These are phyloP conservation scores for Rhegmatorhina hoffmannsi DNA, from an alignment of 2,113 vertebrate genomes.

Conservation along the genomic window DNA sequence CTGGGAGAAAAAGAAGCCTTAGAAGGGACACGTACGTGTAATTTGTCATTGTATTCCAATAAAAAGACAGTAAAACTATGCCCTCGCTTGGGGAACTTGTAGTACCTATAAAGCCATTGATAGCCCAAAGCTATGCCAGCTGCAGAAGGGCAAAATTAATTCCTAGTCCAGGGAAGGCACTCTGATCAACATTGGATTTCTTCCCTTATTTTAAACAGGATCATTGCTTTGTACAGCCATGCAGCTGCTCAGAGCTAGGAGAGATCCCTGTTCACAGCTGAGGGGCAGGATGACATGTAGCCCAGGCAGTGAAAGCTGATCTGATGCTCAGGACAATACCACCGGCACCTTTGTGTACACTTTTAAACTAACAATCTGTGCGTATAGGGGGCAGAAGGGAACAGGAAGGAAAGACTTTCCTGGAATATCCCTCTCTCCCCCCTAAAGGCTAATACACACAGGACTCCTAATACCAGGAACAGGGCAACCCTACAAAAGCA, in stretches of 20 bases:
- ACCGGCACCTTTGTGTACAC: not conserved
- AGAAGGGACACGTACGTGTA: not conserved
- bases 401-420: not conserved
- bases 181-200: not conserved
- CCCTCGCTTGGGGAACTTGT: not conserved
- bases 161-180: not conserved
- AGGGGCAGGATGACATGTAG: not conserved
- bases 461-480: not conserved
- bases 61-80: not conserved
- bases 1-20: not conserved
- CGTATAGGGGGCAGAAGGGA: not conserved
- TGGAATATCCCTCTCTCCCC: not conserved
- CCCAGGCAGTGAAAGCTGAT: not conserved
- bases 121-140: not conserved
- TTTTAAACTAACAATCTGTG: not conserved
- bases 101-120: not conserved
- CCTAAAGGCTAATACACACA: not conserved
- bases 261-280: not conserved
- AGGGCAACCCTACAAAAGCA: not conserved
- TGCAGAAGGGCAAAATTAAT: not conserved
- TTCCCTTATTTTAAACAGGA: not conserved
- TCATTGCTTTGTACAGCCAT: not conserved
- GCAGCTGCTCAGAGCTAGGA: rapidly evolving
- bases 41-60: not conserved
- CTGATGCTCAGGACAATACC: not conserved